Conservation (phyloP, 92 coral and sea anemone species). For the Zoanthus sociatus region DNA sequence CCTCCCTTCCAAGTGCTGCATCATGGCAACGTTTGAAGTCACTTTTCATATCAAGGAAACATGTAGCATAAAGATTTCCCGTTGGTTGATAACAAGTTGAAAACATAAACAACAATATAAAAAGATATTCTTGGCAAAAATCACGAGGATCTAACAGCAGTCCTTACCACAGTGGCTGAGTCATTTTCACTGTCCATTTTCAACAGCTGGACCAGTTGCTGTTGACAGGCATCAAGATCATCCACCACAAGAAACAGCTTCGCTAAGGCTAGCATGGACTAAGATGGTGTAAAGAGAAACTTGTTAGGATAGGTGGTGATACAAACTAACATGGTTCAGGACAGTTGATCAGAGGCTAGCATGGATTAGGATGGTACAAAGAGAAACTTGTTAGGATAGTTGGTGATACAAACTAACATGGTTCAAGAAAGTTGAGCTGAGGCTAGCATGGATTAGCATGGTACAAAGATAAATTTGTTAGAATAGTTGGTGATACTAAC, state of each 20-base stretch:
- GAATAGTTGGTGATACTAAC: neutral
- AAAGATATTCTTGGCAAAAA: neutral
- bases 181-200: conserved; percentile 96
- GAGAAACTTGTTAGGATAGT: neutral
- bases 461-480: neutral
- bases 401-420: neutral
- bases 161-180: conserved; percentile 91
- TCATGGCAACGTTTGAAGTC: neutral
- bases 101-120: neutral
- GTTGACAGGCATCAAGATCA: conserved; percentile 95
- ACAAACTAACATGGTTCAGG: neutral
- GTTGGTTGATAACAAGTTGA: neutral
- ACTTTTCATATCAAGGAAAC: neutral
- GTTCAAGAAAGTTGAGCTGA: neutral
- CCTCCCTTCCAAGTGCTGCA: no score
- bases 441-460: neutral
- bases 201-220: conserved; percentile 88
- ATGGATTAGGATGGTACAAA: neutral
- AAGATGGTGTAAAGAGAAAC: conserved; percentile 18
- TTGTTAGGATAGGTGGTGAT: neutral
- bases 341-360: neutral
- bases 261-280: conserved; percentile 95
- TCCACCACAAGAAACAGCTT: conserved; percentile 89
- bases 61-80: neutral
- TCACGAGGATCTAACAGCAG: neutral